Evolutionary conservation across 1,140 invertebrate genomes (phyloP).

Genomic region (Delia radicum): DNA sequence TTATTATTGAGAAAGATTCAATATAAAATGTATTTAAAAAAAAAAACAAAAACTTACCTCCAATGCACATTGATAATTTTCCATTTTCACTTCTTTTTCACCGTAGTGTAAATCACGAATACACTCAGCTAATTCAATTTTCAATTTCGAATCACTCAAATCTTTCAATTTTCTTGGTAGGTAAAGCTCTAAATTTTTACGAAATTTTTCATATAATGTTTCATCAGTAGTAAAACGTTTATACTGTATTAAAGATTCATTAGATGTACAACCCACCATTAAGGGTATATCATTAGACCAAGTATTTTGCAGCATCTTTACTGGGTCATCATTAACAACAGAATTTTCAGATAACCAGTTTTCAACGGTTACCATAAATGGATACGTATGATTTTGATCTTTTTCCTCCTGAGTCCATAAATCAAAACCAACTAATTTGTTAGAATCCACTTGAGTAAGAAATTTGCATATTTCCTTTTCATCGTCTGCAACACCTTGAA

Average conservation of each 20-base stretch:
- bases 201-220: neutral
- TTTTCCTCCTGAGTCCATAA: conserved; percentile 31
- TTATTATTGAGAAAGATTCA: no score
- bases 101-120: conserved; percentile 32
- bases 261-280: conserved; percentile 34
- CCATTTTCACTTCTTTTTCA: conserved; percentile 3
- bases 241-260: neutral
- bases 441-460: conserved; percentile 30
- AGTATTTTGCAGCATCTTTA: conserved; percentile 31
- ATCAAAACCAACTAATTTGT: conserved; percentile 27
- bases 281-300: conserved; percentile 44
- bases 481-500: conserved; percentile 38
- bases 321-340: conserved; percentile 33
- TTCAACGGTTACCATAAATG: conserved; percentile 37
- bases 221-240: neutral
- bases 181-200: conserved; percentile 18
- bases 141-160: conserved; percentile 25
- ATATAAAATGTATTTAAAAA: no score
- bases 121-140: conserved; percentile 30
- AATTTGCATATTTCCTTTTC: conserved; percentile 30
- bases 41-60: no score
- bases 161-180: conserved; percentile 32
- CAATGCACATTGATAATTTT: neutral
- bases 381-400: neutral
- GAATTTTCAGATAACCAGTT: conserved; percentile 29